phyloP scores from a whole-genome alignment of 2,888 invertebrate species.

The Phyllotreta cruciferae region DNA sequence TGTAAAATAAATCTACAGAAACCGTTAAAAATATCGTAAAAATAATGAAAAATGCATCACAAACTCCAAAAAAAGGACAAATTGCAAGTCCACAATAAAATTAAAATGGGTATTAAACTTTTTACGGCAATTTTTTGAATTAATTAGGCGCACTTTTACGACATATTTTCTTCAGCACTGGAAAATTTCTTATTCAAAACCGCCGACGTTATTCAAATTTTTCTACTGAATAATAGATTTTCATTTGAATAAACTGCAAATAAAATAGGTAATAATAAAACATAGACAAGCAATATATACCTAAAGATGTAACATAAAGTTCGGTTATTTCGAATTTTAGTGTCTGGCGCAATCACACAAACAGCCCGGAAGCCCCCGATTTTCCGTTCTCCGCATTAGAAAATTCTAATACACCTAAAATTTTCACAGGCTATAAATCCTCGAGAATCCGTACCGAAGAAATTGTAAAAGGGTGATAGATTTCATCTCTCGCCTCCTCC shows the following conservation, averaged over 20 bases:
- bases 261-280: conserved; percentile 17
- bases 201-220: conserved; percentile 5
- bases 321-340: conserved; percentile 19
- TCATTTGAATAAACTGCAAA: background rate
- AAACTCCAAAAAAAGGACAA: too few species aligned
- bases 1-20: too few species aligned
- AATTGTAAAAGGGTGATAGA: conserved; percentile 16
- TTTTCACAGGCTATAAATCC: conserved; percentile 21
- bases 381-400: conserved; percentile 20
- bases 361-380: conserved; percentile 9
- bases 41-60: too few species aligned
- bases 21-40: too few species aligned
- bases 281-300: conserved; percentile 14
- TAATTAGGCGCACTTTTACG: too few species aligned
- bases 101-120: too few species aligned
- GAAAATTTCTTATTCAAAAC: too few species aligned
- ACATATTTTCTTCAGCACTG: too few species aligned
- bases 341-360: conserved; percentile 12
- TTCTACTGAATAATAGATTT: conserved; percentile 15
- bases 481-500: conserved; percentile 3
- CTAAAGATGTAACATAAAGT: conserved; percentile 10
- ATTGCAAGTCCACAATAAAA: too few species aligned
- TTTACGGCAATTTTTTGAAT: too few species aligned
- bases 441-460: conserved; percentile 1
- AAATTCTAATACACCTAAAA: conserved; percentile 15